Base-by-base conservation (phyloP, 2,888 invertebrate genomes). In the Leptinotarsa peninsularis region DNA sequence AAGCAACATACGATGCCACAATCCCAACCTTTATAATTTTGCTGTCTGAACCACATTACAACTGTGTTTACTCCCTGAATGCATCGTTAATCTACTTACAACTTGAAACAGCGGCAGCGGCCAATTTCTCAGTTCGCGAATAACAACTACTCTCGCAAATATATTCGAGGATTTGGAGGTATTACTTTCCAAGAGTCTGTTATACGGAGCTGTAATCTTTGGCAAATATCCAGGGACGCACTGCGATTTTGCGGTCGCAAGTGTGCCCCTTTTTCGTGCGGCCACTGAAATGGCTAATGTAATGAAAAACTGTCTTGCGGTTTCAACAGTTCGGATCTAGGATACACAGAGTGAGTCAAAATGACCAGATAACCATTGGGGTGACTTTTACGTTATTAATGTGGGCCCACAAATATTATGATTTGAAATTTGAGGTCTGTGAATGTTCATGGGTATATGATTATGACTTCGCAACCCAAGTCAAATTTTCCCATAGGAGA, bases 221-320 rank as follows among this genome's bases (percentile, higher is more conserved):
- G 88, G 88, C 87, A 77, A 75, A 72, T 77, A 78, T 86, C 88
- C 88, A 88, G 83, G 83, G 87, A 84, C 87, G 88, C 88, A 88
- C 82, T 88, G 87, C 68, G 50, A 54, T 43, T 56, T 82, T 88
- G 87, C 68, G 50, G 54, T 56, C 21, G n/a, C 43, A 18, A 54
- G 18, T n/a, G 54, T 15, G n/a, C 43, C n/a, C 33, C 63, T n/a
- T 7, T 4, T 43, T 63, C 17, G 43, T 23, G 58, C 5, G 15
- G 23, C 3, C 7, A 63, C 63, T 33, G 21, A 23, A 21, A 15
- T 4, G 52, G 0, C n/a, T 0, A 13, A 43, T 43, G 43, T 43
- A 43, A 10, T 43, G 43, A 3, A 43, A 43, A 43, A 13, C 43
- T 43, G 43, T 43, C 10, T 10, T 10, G 10, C 43, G 43, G 1